Percentiles rank a stretch among this genome's conserved stretches.
These are phyloP conservation scores for Tenebrio molitor DNA, from an alignment of 1,140 invertebrate species.

Conservation along the genomic window DNA sequence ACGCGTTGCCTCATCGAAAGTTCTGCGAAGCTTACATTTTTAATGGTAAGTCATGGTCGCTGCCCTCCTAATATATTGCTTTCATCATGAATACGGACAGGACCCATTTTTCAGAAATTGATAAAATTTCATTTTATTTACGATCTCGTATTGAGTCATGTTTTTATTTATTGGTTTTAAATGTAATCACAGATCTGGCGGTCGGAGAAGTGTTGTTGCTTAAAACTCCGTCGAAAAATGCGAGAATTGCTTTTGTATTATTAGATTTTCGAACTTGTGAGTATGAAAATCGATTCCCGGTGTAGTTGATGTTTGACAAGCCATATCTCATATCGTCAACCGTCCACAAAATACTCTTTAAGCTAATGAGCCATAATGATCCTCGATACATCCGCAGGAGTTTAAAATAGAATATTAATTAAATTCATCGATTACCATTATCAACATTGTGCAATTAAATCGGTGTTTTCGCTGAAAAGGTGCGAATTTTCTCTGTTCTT, in stretches of 20 bases:
- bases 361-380: conserved; percentile 29
- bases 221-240: background rate
- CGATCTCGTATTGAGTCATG: too few species aligned
- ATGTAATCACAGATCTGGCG: too few species aligned
- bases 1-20: background rate
- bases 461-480: too few species aligned
- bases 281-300: conserved; percentile 7
- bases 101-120: too few species aligned
- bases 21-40: too few species aligned
- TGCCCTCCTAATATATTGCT: too few species aligned
- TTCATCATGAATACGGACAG: too few species aligned
- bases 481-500: too few species aligned
- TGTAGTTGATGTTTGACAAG: conserved; percentile 36
- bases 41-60: too few species aligned
- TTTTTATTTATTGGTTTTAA: too few species aligned
- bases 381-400: background rate
- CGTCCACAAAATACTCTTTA: conserved; percentile 23
- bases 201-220: background rate
- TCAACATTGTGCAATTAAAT: conserved; percentile 8
- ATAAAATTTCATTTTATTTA: too few species aligned
- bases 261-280: background rate
- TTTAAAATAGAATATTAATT: background rate
- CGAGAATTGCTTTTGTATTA: conserved; percentile 18
- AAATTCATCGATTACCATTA: conserved; percentile 17
- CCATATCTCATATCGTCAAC: conserved; percentile 18